phyloP scores from a whole-genome alignment of 2,888 invertebrate species.

The Cheiracanthium punctorium region DNA sequence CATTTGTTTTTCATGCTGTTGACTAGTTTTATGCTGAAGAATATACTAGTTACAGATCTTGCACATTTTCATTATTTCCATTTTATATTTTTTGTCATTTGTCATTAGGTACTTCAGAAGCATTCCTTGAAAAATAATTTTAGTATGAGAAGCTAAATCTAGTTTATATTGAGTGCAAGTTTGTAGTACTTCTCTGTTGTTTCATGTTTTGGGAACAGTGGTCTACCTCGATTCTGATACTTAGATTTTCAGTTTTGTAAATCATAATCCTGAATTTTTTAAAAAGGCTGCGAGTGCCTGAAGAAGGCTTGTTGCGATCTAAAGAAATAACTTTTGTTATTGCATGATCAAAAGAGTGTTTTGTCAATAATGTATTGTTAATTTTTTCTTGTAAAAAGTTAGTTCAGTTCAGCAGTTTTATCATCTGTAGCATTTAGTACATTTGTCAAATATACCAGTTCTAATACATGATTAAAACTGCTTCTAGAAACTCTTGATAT shows the following conservation, averaged over 20 bases:
- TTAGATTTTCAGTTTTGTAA: neutral
- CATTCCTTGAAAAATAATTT: slow-evolving; percentile 30
- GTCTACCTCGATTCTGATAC: slow-evolving; percentile 8
- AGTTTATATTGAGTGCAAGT: neutral
- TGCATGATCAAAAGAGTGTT: too few species aligned
- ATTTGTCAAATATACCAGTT: too few species aligned
- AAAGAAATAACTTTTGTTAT: too few species aligned
- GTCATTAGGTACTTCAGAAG: slow-evolving; percentile 31
- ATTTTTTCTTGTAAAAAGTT: too few species aligned
- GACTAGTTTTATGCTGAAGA: neutral
- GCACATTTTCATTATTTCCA: neutral
- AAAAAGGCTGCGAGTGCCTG: neutral
- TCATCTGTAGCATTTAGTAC: too few species aligned
- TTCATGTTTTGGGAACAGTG: slow-evolving; percentile 13
- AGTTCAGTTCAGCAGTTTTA: too few species aligned
- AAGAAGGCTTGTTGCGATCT: neutral
- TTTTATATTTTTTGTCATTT: neutral
- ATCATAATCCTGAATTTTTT: neutral
- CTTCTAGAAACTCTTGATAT: too few species aligned
- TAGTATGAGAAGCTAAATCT: slow-evolving; percentile 1
- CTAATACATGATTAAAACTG: too few species aligned
- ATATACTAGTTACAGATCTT: neutral
- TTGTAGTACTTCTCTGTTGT: neutral
- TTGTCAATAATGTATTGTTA: too few species aligned
- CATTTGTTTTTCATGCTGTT: neutral